These are phyloP conservation scores for Pogonocichla stellata DNA, from an alignment of 2,113 vertebrate genomes.

Conservation along the genomic window DNA sequence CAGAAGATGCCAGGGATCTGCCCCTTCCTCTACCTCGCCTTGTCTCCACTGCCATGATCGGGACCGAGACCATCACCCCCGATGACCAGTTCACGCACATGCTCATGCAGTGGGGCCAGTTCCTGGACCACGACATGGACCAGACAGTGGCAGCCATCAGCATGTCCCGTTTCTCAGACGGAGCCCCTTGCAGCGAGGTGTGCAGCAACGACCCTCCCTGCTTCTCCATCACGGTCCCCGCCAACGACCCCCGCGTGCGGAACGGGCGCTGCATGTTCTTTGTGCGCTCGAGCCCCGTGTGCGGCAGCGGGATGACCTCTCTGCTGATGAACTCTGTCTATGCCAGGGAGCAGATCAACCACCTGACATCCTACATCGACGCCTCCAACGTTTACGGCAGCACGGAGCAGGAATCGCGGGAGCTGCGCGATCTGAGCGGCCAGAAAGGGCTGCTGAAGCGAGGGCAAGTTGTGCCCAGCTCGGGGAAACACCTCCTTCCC, in stretches of 20 bases:
- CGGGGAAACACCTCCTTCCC: slow-evolving; percentile 70
- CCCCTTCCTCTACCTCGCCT: slow-evolving; percentile 74
- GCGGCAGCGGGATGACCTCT: slow-evolving; percentile 75
- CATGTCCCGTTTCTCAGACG: slow-evolving; percentile 73
- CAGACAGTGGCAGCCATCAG: slow-evolving; percentile 75
- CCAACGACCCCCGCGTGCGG: slow-evolving; percentile 68
- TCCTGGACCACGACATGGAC: slow-evolving; percentile 75
- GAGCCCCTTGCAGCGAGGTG: slow-evolving; percentile 66
- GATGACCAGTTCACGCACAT: slow-evolving; percentile 74
- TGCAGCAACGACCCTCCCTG: slow-evolving; percentile 72
- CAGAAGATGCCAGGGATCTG: slow-evolving; percentile 48
- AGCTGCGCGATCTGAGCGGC: slow-evolving; percentile 58
- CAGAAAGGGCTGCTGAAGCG: slow-evolving; percentile 59
- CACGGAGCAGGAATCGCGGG: slow-evolving; percentile 61
- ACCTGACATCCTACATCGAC: slow-evolving; percentile 73
- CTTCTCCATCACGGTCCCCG: slow-evolving; percentile 67
- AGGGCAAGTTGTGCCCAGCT: slow-evolving; percentile 51
- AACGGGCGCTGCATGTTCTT: slow-evolving; percentile 77
- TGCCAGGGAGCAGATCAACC: slow-evolving; percentile 75
- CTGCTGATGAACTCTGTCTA: slow-evolving; percentile 75
- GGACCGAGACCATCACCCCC: slow-evolving; percentile 66
- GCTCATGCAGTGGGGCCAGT: slow-evolving; percentile 79
- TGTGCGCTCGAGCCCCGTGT: slow-evolving; percentile 70
- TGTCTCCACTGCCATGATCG: slow-evolving; percentile 68
- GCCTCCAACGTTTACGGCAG: slow-evolving; percentile 75